Percentiles rank a stretch among this genome's conserved stretches.
These are phyloP conservation scores for Callionymus lyra DNA, from an alignment of 2,113 vertebrate species.

Conservation along the genomic window DNA sequence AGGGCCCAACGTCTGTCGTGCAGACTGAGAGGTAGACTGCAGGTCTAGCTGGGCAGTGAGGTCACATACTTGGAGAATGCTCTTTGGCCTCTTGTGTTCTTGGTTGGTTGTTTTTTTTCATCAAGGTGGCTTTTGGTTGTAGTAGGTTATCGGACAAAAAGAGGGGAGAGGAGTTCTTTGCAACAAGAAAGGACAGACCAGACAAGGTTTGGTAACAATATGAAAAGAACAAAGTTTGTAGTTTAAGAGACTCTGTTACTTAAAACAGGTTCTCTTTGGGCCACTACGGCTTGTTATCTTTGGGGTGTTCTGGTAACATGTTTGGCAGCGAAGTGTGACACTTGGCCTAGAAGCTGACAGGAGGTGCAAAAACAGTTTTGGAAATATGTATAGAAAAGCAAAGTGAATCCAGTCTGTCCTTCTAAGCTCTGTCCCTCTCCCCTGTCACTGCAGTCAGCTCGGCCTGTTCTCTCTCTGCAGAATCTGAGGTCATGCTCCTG, in stretches of 20 bases:
- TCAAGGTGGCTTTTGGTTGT: constrained; percentile 59
- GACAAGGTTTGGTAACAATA: constrained; percentile 31
- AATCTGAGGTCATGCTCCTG: constrained; percentile 64
- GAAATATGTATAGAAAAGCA: constrained; percentile 19
- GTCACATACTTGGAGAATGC: constrained; percentile 98
- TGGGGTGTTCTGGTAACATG: constrained; percentile 54
- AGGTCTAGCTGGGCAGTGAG: constrained; percentile 95
- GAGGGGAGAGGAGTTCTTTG: constrained; percentile 36
- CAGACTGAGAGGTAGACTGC: constrained; percentile 98
- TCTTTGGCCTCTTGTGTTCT: constrained; percentile 87
- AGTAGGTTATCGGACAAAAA: constrained; percentile 35
- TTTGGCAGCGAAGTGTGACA: constrained; percentile 54
- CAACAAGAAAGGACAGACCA: constrained; percentile 38
- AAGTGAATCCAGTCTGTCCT: constrained; percentile 17
- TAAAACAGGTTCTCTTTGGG: constrained; percentile 71
- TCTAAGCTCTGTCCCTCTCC: constrained; percentile 75
- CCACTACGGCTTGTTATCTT: constrained; percentile 56
- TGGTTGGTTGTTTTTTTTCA: constrained; percentile 53
- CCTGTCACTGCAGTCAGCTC: constrained; percentile 76
- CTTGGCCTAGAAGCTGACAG: constrained; percentile 23
- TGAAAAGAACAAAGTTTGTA: constrained; percentile 39
- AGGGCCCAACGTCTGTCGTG: constrained; percentile 73
- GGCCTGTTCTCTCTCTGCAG: constrained; percentile 56
- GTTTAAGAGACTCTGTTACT: constrained; percentile 55
- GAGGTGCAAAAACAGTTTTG: constrained; percentile 27